Percentiles rank a stretch among this genome's conserved stretches.
phyloP scores from a whole-genome alignment of 1,140 invertebrate species.

The Pararge aegeria region DNA sequence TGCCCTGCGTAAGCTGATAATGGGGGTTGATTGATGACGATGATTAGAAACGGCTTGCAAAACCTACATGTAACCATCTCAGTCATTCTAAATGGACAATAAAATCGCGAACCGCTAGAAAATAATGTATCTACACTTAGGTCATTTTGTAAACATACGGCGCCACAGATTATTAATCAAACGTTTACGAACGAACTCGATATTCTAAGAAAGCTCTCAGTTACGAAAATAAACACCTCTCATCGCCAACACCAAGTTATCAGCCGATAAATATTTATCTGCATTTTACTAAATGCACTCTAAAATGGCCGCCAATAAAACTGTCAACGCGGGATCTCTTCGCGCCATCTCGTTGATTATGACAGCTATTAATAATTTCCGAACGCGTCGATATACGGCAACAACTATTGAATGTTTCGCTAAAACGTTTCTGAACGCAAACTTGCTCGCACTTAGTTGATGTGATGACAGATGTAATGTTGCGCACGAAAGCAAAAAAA shows the following conservation, averaged over 20 bases:
- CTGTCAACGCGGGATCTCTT: conserved; percentile 62
- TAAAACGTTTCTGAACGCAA: conserved; percentile 57
- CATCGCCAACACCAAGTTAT: conserved; percentile 43
- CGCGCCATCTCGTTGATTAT: conserved; percentile 55
- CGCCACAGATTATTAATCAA: conserved; percentile 3
- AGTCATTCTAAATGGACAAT: too few species aligned
- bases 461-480: conserved; percentile 59
- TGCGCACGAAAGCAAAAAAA: conserved; percentile 32
- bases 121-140: not conserved
- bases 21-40: too few species aligned
- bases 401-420: conserved; percentile 55
- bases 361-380: conserved; percentile 63
- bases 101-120: not conserved
- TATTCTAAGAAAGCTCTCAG: conserved; percentile 6
- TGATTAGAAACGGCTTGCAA: too few species aligned
- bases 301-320: conserved; percentile 61
- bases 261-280: conserved; percentile 70
- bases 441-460: conserved; percentile 50
- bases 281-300: conserved; percentile 70
- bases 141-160: not conserved
- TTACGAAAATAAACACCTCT: conserved; percentile 13
- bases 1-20: too few species aligned
- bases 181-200: conserved; percentile 5
- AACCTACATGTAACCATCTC: too few species aligned
- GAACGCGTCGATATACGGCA: conserved; percentile 48